A percentile compares a stretch with the other conserved stretches of the same genome.
Conservation (phyloP, 2,888 invertebrate species). For the Euclidia mi region DNA sequence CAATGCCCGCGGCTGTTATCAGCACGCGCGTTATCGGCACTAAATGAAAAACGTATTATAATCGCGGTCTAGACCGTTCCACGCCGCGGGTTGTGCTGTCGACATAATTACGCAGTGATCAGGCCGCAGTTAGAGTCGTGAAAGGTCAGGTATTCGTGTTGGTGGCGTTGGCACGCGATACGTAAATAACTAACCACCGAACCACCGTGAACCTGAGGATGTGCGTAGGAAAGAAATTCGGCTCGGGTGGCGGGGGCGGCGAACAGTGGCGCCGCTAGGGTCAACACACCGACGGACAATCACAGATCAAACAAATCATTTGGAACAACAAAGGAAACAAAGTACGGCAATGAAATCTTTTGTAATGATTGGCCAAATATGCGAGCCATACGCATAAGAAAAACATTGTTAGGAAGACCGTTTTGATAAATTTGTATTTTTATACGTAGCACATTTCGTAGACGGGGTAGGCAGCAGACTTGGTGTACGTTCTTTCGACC, state of each 20-base stretch:
- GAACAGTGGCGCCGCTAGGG: constrained; percentile 46
- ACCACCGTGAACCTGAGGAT: constrained; percentile 73
- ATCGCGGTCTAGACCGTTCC: constrained; percentile 40
- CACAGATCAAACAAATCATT: neutral
- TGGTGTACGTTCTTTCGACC: too few relatives aligned
- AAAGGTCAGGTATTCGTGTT: constrained; percentile 55
- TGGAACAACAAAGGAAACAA: neutral
- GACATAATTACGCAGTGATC: constrained; percentile 36
- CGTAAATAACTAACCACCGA: constrained; percentile 61
- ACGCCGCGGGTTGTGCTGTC: constrained; percentile 39
- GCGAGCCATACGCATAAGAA: too few relatives aligned
- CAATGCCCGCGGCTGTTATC: constrained; percentile 38
- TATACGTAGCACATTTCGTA: too few relatives aligned
- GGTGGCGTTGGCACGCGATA: constrained; percentile 62
- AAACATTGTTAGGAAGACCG: too few relatives aligned
- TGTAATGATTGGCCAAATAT: too few relatives aligned
- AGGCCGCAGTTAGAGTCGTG: constrained; percentile 40
- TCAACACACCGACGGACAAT: constrained; percentile 11
- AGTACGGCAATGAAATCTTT: neutral
- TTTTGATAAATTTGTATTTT: too few relatives aligned
- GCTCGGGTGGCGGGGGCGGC: constrained; percentile 50
- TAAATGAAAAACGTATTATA: constrained; percentile 28
- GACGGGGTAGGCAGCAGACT: too few relatives aligned
- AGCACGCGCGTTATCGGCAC: constrained; percentile 26
- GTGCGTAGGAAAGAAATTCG: constrained; percentile 54